Percentiles rank a stretch among this genome's conserved stretches.
Evolutionary conservation across 2,113 vertebrate species (phyloP).

Genomic region (Leptosomus discolor): DNA sequence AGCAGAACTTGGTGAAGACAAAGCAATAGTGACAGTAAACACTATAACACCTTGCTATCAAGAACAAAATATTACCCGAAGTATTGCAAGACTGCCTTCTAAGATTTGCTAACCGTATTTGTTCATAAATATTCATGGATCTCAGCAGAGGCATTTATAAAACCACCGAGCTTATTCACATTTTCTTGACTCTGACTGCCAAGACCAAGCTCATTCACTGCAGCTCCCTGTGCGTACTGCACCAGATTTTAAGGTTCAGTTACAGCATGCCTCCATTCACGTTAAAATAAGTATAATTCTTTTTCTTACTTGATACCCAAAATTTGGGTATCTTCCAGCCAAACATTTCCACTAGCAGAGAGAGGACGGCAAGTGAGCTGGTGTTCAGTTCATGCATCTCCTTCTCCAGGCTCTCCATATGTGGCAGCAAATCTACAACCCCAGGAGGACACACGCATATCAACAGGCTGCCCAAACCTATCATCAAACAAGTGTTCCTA

Average conservation of each 20-base stretch:
- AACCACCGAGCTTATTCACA: neutral
- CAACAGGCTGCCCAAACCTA: neutral
- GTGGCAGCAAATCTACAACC: neutral
- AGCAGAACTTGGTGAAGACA: neutral
- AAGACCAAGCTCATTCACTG: neutral
- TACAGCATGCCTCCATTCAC: neutral
- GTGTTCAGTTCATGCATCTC: neutral
- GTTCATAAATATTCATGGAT: neutral
- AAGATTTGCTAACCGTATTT: neutral
- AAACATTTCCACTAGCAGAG: neutral
- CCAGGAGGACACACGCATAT: accelerated
- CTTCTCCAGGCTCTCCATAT: neutral
- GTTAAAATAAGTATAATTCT: neutral
- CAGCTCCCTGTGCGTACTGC: neutral
- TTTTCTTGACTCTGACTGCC: neutral
- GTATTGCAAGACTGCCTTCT: neutral
- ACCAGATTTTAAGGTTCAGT: neutral
- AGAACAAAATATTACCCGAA: neutral
- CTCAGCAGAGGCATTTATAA: neutral
- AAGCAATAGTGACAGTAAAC: neutral
- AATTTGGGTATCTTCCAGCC: neutral
- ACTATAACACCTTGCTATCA: neutral
- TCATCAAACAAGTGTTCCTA: neutral
- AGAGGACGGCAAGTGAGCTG: neutral
- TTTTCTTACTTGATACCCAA: neutral